Percentiles rank a stretch among this genome's conserved stretches.
Conservation (phyloP, 2,888 invertebrate genomes). For the Emmelina monodactyla region DNA sequence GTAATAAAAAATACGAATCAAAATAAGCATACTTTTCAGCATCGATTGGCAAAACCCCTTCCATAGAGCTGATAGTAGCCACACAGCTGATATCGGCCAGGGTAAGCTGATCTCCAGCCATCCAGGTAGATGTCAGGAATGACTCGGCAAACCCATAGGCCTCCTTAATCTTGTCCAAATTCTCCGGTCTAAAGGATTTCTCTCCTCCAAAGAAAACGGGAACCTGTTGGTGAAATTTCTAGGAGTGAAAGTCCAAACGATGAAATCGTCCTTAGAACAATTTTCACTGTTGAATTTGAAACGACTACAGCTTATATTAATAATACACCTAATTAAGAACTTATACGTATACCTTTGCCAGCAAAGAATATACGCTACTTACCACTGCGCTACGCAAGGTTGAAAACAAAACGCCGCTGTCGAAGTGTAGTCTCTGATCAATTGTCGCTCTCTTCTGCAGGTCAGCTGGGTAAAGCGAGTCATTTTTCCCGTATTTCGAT, state of each 20-base stretch:
- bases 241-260: no score
- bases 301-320: no score
- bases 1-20: no score
- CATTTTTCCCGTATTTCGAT: slow-evolving; percentile 62
- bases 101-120: slow-evolving; percentile 65
- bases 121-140: slow-evolving; percentile 56
- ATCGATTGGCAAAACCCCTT: slow-evolving; percentile 23
- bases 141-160: slow-evolving; percentile 48
- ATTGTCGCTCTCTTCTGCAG: slow-evolving; percentile 49
- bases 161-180: slow-evolving; percentile 23
- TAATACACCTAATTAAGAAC: no score
- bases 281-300: no score
- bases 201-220: slow-evolving; percentile 26
- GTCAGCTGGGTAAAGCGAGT: slow-evolving; percentile 63
- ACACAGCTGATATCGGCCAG: slow-evolving; percentile 68
- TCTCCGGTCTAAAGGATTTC: slow-evolving; percentile 22
- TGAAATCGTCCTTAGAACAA: no score
- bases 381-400: slow-evolving; percentile 41
- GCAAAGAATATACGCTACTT: no score
- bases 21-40: no score
- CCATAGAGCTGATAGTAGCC: slow-evolving; percentile 53
- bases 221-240: slow-evolving; percentile 22
- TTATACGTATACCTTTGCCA: no score
- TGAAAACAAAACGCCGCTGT: slow-evolving; percentile 56
- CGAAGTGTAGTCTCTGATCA: slow-evolving; percentile 63